Percentiles rank a stretch among this genome's conserved stretches.
These are phyloP conservation scores for Campaea margaritaria DNA, from an alignment of 2,888 invertebrate genomes.

Conservation along the genomic window DNA sequence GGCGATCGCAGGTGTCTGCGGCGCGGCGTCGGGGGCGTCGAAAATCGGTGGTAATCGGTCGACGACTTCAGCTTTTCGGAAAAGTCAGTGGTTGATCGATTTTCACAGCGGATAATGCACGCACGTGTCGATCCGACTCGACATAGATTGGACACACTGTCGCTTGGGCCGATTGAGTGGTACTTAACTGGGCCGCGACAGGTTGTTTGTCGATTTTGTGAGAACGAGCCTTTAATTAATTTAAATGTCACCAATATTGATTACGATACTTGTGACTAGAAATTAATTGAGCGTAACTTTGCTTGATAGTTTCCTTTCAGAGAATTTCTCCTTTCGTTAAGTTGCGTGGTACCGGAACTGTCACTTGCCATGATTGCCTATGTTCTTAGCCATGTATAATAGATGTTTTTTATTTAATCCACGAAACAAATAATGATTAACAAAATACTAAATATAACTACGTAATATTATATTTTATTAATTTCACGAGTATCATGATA, in stretches of 20 bases:
- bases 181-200: constrained; percentile 48
- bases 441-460: not conserved
- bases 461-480: too few relatives aligned
- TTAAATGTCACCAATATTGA: not conserved
- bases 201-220: constrained; percentile 53
- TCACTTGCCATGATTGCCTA: too few relatives aligned
- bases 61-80: constrained; percentile 71
- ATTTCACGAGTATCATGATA: not conserved
- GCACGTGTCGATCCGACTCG: constrained; percentile 73
- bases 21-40: constrained; percentile 56
- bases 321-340: too few relatives aligned
- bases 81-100: constrained; percentile 76
- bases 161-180: constrained; percentile 55
- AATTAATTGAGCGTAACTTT: too few relatives aligned
- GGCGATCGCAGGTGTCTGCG: constrained; percentile 73
- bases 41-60: constrained; percentile 76
- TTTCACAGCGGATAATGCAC: constrained; percentile 82
- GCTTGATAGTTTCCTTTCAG: too few relatives aligned
- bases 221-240: constrained; percentile 38
- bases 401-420: too few relatives aligned
- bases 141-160: constrained; percentile 65
- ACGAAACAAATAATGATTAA: too few relatives aligned
- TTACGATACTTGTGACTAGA: too few relatives aligned
- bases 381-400: too few relatives aligned
- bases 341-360: too few relatives aligned